These are phyloP conservation scores for Caretta caretta DNA, from an alignment of 2,113 vertebrate species.

Conservation along the genomic window DNA sequence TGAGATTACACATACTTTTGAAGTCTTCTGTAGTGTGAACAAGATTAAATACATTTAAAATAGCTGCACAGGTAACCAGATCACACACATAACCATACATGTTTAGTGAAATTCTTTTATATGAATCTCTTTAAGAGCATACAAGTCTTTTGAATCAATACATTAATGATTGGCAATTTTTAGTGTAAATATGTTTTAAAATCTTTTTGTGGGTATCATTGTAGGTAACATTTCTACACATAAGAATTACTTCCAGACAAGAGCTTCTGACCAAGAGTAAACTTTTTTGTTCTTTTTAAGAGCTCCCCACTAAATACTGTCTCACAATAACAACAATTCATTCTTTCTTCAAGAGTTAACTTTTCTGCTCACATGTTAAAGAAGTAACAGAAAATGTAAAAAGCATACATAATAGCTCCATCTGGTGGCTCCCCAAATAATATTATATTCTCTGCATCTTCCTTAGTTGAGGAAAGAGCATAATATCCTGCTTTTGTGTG, in stretches of 20 bases:
- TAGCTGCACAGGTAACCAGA: background rate
- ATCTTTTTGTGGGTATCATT: background rate
- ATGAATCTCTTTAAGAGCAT: background rate
- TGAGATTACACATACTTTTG: conserved; percentile 21
- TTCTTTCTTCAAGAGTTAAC: background rate
- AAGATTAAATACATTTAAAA: background rate
- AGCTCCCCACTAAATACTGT: background rate
- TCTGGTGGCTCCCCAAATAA: background rate
- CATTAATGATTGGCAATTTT: background rate
- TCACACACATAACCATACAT: background rate
- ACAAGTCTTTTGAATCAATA: background rate
- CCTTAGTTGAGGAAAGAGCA: background rate
- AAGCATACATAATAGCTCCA: background rate
- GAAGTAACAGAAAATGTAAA: background rate
- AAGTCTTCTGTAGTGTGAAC: background rate
- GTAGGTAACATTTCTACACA: background rate
- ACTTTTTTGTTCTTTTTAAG: background rate
- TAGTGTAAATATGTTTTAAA: background rate
- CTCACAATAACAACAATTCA: background rate
- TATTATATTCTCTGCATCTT: background rate
- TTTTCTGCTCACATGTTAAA: background rate
- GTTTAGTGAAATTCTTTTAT: background rate
- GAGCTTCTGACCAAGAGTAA: background rate
- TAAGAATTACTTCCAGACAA: background rate
- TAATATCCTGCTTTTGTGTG: conserved; percentile 33